phyloP scores from a whole-genome alignment of 2,888 invertebrate genomes.

The Aelia acuminata region DNA sequence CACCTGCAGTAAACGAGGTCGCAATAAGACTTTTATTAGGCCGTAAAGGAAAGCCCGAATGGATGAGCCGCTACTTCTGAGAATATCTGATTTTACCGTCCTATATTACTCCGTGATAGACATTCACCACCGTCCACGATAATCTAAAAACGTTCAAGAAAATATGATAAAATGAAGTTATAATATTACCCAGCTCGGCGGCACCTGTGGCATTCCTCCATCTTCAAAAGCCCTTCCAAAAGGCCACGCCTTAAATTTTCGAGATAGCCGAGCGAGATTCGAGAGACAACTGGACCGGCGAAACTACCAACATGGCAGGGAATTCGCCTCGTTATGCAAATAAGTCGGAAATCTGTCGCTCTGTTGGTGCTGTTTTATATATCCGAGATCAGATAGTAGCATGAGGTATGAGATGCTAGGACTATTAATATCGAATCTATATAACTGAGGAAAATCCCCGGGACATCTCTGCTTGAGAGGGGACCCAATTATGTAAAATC shows the following conservation, averaged over 20 bases:
- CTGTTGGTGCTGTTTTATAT: background rate
- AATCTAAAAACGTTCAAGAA: background rate
- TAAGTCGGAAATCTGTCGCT: background rate
- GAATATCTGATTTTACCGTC: background rate
- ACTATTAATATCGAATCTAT: conserved; percentile 5
- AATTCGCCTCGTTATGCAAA: conserved; percentile 35
- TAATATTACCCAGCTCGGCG: background rate
- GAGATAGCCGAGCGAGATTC: background rate
- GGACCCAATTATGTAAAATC: background rate
- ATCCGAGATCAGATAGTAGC: conserved; percentile 14
- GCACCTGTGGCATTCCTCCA: background rate
- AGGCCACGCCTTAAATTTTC: conserved; percentile 20
- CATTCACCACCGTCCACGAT: background rate
- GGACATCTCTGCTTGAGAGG: background rate
- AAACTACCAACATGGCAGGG: background rate
- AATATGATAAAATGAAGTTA: background rate
- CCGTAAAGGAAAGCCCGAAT: background rate
- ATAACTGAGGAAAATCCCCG: background rate
- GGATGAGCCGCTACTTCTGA: background rate
- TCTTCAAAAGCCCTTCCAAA: background rate
- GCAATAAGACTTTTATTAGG: background rate
- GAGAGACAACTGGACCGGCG: background rate
- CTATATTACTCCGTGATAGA: background rate
- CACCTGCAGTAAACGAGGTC: background rate
- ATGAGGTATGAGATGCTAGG: background rate